Conservation (phyloP, 92 coral and sea anemone species). For the Zoanthus sansibaricus region DNA sequence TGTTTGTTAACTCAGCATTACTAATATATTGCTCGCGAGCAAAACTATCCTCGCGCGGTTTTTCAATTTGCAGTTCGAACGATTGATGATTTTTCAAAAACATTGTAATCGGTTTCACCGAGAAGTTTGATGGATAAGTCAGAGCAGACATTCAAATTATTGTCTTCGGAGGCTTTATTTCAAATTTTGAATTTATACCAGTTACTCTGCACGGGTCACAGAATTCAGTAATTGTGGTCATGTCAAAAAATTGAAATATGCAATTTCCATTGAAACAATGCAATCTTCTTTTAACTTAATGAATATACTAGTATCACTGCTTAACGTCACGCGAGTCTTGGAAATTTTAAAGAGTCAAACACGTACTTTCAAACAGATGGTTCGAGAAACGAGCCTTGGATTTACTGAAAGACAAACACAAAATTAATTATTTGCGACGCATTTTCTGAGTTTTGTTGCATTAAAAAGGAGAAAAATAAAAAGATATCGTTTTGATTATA, state of each 20-base stretch:
- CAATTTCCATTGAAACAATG: background rate
- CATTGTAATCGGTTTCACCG: background rate
- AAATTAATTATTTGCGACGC: too few species aligned
- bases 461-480: too few species aligned
- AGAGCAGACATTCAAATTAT: background rate
- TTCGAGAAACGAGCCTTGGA: background rate
- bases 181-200: background rate
- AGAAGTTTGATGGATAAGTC: background rate
- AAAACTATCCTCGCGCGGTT: background rate
- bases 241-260: background rate
- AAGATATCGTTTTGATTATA: too few species aligned
- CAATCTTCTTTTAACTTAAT: background rate
- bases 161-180: background rate
- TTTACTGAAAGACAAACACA: background rate
- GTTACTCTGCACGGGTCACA: background rate
- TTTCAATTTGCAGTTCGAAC: background rate
- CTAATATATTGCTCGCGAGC: background rate
- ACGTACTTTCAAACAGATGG: background rate
- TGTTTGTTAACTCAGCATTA: background rate
- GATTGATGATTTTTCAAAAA: background rate
- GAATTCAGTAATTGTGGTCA: background rate
- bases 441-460: too few species aligned
- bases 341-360: background rate
- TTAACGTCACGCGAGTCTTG: conserved; percentile 32
- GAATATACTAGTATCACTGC: background rate